Conservation (phyloP, 2,888 invertebrate species). For the Rhagonycha lutea region DNA sequence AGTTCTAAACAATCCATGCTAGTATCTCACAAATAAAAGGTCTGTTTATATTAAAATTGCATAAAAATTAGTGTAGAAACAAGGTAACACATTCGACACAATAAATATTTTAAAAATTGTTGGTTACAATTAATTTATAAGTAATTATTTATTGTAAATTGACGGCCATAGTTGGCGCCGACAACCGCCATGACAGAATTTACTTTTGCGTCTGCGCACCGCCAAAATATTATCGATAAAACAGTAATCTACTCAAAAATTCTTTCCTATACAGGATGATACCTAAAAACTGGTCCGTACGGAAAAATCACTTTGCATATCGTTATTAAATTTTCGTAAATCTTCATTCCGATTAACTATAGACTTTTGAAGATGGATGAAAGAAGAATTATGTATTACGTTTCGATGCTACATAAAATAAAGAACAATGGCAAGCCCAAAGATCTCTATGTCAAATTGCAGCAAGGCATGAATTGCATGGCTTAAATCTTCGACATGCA, state of each 20-base stretch:
- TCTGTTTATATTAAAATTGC: background rate
- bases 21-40: background rate
- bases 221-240: background rate
- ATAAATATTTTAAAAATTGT: background rate
- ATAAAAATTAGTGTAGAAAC: background rate
- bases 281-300: background rate
- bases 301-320: too few relatives aligned
- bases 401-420: too few relatives aligned
- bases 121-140: background rate
- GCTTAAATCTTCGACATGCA: too few relatives aligned
- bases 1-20: background rate
- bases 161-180: conserved; percentile 31
- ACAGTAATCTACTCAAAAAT: background rate
- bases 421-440: too few relatives aligned
- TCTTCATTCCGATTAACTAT: too few relatives aligned
- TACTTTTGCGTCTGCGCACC: conserved; percentile 10
- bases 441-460: too few relatives aligned
- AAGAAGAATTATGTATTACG: too few relatives aligned
- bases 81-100: background rate
- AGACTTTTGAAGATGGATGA: too few relatives aligned
- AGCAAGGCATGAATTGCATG: too few relatives aligned
- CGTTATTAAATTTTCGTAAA: too few relatives aligned
- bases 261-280: background rate
- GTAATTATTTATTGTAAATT: conserved; percentile 11
- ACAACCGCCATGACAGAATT: conserved; percentile 22